Conservation (phyloP, 1,140 invertebrate genomes). For the Dreissena rostriformis region DNA sequence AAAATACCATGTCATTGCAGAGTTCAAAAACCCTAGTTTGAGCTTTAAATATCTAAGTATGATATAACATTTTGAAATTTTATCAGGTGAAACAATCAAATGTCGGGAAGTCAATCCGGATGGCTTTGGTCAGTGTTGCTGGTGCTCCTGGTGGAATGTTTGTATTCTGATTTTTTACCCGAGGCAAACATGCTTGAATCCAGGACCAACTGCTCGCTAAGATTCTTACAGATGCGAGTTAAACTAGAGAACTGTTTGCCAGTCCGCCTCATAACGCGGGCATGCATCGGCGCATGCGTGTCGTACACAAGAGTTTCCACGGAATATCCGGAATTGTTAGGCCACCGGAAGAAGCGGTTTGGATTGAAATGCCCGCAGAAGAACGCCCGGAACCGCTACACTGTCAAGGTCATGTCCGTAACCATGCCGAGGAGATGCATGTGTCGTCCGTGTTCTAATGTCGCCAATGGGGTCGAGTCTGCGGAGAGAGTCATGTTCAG, state of each 20-base stretch:
- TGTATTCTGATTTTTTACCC: too few relatives aligned
- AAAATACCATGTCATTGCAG: too few relatives aligned
- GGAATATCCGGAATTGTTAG: constrained; percentile 4
- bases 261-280: constrained; percentile 8
- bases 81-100: too few relatives aligned
- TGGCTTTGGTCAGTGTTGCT: too few relatives aligned
- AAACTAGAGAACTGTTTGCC: constrained; percentile 22
- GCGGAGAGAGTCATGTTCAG: constrained; percentile 34
- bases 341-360: constrained; percentile 21
- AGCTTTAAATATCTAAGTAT: too few relatives aligned
- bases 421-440: constrained; percentile 23
- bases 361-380: constrained; percentile 22
- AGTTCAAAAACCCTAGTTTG: too few relatives aligned
- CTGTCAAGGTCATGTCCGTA: constrained; percentile 1
- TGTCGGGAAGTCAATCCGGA: too few relatives aligned
- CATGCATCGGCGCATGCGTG: constrained; percentile 27
- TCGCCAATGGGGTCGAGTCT: constrained; percentile 12
- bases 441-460: constrained; percentile 33
- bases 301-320: constrained; percentile 30
- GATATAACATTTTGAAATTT: too few relatives aligned
- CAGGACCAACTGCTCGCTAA: constrained; percentile 33
- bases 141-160: too few relatives aligned
- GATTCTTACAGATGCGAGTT: constrained; percentile 17
- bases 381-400: constrained; percentile 9
- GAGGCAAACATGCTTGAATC: too few relatives aligned